Percentiles rank a stretch among this genome's conserved stretches.
Conservation (phyloP, 2,888 invertebrate genomes). For the Mechanitis mazaeus region DNA sequence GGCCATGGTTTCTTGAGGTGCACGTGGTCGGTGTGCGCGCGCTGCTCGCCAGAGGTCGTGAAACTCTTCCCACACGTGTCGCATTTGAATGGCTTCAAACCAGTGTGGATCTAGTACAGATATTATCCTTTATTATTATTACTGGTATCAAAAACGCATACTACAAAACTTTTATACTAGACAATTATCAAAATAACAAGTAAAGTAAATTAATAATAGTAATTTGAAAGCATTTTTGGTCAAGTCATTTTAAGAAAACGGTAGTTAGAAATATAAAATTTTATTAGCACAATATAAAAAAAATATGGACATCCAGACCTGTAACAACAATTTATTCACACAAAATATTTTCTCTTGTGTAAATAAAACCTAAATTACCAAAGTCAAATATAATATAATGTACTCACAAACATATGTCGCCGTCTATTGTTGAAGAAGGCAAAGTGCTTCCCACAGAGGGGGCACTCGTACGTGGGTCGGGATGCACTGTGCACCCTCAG, state of each 20-base stretch:
- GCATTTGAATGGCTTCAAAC: conserved; percentile 59
- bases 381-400: neutral
- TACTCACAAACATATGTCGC: conserved; percentile 69
- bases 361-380: too few species aligned
- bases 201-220: too few species aligned
- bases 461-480: conserved; percentile 57
- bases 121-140: neutral
- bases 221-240: too few species aligned
- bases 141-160: too few species aligned
- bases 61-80: conserved; percentile 66
- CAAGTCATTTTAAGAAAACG: too few species aligned
- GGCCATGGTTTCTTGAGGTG: conserved; percentile 70
- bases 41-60: conserved; percentile 60
- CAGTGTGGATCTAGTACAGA: conserved; percentile 54
- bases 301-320: too few species aligned
- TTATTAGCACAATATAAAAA: too few species aligned
- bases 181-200: too few species aligned
- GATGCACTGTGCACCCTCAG: conserved; percentile 52
- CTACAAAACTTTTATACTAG: too few species aligned
- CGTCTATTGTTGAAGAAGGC: conserved; percentile 61
- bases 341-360: too few species aligned
- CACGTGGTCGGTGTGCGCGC: conserved; percentile 63
- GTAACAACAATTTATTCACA: too few species aligned
- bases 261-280: too few species aligned
- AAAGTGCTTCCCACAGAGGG: conserved; percentile 63